A percentile compares a stretch with the other conserved stretches of the same genome.
Conservation (phyloP, 1,140 invertebrate species). For the Drosophila mojavensis region DNA sequence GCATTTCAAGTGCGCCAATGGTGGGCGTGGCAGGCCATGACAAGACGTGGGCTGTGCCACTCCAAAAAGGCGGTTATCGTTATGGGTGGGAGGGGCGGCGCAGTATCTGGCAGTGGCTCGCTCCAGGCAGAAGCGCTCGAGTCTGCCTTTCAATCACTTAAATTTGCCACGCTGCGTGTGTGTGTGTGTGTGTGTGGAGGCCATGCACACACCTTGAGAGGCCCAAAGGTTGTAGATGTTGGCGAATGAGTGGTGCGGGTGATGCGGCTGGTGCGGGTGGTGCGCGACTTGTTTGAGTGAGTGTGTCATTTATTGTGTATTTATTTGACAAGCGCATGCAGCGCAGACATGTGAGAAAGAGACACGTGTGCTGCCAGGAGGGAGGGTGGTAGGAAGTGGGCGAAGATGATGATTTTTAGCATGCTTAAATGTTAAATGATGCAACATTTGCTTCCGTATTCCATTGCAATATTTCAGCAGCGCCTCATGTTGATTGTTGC, state of each 20-base stretch:
- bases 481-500: slow-evolving; percentile 32
- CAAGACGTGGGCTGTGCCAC: not conserved
- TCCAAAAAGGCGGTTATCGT: slow-evolving; percentile 28
- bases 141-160: slow-evolving; percentile 54
- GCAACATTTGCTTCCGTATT: slow-evolving; percentile 48
- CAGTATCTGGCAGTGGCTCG: no score
- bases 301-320: slow-evolving; percentile 63
- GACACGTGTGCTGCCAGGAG: slow-evolving; percentile 11
- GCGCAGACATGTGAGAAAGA: slow-evolving; percentile 34
- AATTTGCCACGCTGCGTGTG: slow-evolving; percentile 30
- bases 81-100: not conserved
- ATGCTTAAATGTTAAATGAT: slow-evolving; percentile 57
- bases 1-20: slow-evolving; percentile 49
- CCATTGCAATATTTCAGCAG: slow-evolving; percentile 37
- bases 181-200: slow-evolving; percentile 23
- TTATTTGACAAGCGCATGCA: slow-evolving; percentile 62
- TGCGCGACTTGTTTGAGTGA: slow-evolving; percentile 48
- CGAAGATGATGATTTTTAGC: slow-evolving; percentile 26
- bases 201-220: slow-evolving; percentile 41
- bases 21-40: slow-evolving; percentile 1
- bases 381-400: not conserved
- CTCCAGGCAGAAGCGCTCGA: not conserved
- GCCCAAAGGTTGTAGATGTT: slow-evolving; percentile 24
- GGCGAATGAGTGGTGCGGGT: no score
- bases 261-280: not conserved